Conservation (phyloP, 2,113 vertebrate species). For the Barnardius zonarius region DNA sequence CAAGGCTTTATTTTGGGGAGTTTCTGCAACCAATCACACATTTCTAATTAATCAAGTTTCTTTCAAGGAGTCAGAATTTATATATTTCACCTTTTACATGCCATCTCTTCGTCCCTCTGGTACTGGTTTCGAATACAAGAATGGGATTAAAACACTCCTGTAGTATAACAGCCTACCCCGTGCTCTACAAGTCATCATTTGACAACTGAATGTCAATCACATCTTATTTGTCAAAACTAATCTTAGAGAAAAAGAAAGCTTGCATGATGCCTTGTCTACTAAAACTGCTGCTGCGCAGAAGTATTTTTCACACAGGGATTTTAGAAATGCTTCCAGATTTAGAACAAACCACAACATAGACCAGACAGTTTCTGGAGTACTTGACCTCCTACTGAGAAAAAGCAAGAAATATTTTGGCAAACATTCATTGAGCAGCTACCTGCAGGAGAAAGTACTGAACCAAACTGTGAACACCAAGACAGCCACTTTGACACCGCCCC, state of each 20-base stretch:
- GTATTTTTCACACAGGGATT: neutral
- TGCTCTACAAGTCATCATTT: neutral
- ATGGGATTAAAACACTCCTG: neutral
- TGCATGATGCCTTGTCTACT: neutral
- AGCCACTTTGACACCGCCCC: neutral
- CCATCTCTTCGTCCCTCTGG: neutral
- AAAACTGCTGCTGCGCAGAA: neutral
- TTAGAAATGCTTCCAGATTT: neutral
- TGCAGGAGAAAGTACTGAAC: neutral
- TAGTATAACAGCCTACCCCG: neutral
- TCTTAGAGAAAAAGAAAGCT: neutral
- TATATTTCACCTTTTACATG: neutral
- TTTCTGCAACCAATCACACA: neutral
- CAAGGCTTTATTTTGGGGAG: neutral
- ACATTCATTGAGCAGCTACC: neutral
- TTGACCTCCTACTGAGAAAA: neutral
- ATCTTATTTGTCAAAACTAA: neutral
- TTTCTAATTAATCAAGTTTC: neutral
- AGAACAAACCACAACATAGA: neutral
- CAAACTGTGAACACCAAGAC: neutral
- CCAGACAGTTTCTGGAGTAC: neutral
- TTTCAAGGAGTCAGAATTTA: neutral
- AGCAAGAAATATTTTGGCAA: neutral
- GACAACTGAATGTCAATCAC: neutral
- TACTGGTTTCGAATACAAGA: neutral